A percentile compares a stretch with the other conserved stretches of the same genome.
These are phyloP conservation scores for Auanema freiburgensis DNA, from an alignment of 2,888 invertebrate species.

Conservation along the genomic window DNA sequence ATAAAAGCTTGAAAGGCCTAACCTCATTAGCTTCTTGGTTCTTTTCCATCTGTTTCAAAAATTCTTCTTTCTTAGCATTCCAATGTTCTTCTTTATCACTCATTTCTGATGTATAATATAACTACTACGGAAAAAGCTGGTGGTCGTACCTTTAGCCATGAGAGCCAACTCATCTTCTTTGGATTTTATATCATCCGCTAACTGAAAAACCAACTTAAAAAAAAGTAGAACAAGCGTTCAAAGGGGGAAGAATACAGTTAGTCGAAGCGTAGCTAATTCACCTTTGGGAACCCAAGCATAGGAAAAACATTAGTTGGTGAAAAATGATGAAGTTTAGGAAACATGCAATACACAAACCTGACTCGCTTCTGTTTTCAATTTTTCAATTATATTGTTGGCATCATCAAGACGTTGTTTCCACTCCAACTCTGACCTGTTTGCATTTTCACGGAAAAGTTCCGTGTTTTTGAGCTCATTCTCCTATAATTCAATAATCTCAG, in stretches of 20 bases:
- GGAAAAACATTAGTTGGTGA: not conserved
- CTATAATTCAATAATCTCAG: constrained; percentile 3
- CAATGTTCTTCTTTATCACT: constrained; percentile 32
- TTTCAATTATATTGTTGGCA: constrained; percentile 3
- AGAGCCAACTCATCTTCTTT: not conserved
- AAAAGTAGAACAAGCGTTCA: not conserved
- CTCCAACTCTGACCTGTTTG: constrained; percentile 8
- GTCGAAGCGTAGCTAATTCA: constrained; percentile 4
- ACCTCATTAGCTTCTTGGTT: constrained; percentile 46
- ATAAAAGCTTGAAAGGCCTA: not conserved
- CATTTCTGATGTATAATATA: too few species aligned
- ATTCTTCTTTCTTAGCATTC: constrained; percentile 38
- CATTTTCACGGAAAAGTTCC: constrained; percentile 13
- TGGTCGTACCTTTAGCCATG: not conserved
- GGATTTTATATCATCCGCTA: not conserved
- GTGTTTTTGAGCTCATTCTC: constrained; percentile 9
- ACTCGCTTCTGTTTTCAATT: constrained; percentile 9
- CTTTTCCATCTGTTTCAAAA: constrained; percentile 35
- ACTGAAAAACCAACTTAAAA: too few species aligned
- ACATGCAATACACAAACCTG: constrained; percentile 7
- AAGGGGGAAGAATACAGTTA: constrained; percentile 1
- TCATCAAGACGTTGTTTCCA: constrained; percentile 9
- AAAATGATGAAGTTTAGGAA: not conserved
- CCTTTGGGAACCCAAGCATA: not conserved
- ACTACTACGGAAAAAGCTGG: too few species aligned